A percentile compares a stretch with the other conserved stretches of the same genome.
Evolutionary conservation across 2,113 vertebrate genomes (phyloP).

Genomic region (Calidris pugnax): DNA sequence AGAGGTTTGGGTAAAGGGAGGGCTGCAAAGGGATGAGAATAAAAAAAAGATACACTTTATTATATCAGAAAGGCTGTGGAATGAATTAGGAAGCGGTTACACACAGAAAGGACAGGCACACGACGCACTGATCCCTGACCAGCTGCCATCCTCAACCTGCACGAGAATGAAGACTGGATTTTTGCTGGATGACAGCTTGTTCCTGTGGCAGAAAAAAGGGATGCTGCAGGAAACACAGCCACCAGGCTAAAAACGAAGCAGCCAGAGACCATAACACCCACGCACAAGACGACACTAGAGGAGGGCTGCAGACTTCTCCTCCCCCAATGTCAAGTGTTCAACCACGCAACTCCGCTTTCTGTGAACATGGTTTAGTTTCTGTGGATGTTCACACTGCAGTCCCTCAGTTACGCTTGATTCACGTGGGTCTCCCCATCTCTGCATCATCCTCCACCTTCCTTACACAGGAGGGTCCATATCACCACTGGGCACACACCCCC

Average conservation of each 20-base stretch:
- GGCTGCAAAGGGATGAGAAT: constrained; percentile 21
- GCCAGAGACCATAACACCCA: not conserved
- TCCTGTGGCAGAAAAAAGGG: not conserved
- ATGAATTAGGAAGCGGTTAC: not conserved
- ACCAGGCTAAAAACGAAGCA: not conserved
- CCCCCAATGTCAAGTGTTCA: accelerated
- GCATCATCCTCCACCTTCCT: not conserved
- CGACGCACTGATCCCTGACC: not conserved
- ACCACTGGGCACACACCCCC: accelerated
- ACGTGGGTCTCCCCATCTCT: not conserved
- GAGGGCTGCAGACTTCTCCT: not conserved
- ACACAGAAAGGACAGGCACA: not conserved
- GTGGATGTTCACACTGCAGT: not conserved
- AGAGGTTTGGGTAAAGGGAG: constrained; percentile 67
- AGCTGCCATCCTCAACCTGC: not conserved
- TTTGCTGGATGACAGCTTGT: not conserved
- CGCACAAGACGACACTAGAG: not conserved
- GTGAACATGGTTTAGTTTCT: not conserved
- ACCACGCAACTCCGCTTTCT: not conserved
- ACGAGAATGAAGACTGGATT: not conserved
- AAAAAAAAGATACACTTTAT: not conserved
- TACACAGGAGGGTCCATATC: not conserved
- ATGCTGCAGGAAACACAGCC: not conserved
- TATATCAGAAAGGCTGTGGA: not conserved
- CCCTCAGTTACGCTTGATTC: not conserved